Evolutionary conservation across 1,140 invertebrate genomes (phyloP).

Genomic region (Pristionchus pacificus): DNA sequence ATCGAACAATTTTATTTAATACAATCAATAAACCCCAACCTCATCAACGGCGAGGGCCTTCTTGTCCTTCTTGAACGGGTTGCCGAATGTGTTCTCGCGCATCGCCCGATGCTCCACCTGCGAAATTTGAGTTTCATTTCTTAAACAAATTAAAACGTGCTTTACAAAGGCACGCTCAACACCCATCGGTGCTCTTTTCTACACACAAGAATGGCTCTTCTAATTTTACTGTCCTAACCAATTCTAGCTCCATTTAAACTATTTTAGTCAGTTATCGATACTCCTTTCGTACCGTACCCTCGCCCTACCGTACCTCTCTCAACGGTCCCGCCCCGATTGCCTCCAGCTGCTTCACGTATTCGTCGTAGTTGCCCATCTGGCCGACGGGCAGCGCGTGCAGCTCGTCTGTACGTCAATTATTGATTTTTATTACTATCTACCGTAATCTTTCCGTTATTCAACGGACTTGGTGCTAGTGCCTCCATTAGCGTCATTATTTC

Average conservation of each 20-base stretch:
- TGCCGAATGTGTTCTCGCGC: constrained; percentile 50
- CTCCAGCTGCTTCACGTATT: constrained; percentile 42
- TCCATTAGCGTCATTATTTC: too few relatives aligned
- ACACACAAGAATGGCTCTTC: too few relatives aligned
- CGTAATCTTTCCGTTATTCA: too few relatives aligned
- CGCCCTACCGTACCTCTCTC: constrained; percentile 23
- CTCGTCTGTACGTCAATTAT: constrained; percentile 48
- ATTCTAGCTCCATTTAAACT: neutral
- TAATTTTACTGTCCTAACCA: too few relatives aligned
- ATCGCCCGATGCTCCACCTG: constrained; percentile 42
- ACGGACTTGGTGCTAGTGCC: too few relatives aligned
- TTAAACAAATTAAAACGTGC: too few relatives aligned
- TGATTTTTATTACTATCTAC: too few relatives aligned
- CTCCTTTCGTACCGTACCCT: neutral
- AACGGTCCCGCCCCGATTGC: constrained; percentile 44
- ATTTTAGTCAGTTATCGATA: constrained; percentile 3
- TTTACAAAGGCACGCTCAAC: too few relatives aligned
- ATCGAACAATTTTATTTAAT: too few relatives aligned
- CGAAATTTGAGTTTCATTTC: too few relatives aligned
- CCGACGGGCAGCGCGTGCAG: constrained; percentile 43
- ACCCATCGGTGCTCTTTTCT: too few relatives aligned
- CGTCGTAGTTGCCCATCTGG: constrained; percentile 52
- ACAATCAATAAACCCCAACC: too few relatives aligned
- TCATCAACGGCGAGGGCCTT: constrained; percentile 49
- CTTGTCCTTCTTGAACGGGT: constrained; percentile 55